phyloP scores from a whole-genome alignment of 2,797 vertebrate species.

The Myotis myotis region DNA sequence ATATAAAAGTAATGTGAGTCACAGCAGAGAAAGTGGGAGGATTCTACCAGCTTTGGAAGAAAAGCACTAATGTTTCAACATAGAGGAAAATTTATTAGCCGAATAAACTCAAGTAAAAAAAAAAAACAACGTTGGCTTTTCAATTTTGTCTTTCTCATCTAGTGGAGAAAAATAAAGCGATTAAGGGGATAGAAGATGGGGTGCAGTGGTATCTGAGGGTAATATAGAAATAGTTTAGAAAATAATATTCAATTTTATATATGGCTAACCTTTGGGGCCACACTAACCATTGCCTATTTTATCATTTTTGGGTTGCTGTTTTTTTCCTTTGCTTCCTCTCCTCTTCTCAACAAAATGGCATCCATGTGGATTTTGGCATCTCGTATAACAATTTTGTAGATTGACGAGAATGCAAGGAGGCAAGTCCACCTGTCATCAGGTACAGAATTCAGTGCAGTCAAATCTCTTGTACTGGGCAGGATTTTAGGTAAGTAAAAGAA shows the following conservation, averaged over 20 bases:
- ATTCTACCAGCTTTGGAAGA: constrained; percentile 13
- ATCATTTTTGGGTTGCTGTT: neutral
- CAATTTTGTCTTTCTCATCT: neutral
- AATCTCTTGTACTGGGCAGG: constrained; percentile 90
- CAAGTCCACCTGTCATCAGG: constrained; percentile 91
- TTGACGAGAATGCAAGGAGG: constrained; percentile 88
- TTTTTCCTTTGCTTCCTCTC: neutral
- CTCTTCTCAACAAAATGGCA: neutral
- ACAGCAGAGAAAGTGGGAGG: constrained; percentile 1
- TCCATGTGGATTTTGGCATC: constrained; percentile 25
- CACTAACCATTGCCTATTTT: constrained; percentile 29
- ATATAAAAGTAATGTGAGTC: neutral
- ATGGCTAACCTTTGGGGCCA: neutral
- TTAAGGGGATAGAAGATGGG: neutral
- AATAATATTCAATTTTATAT: constrained; percentile 34
- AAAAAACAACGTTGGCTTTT: neutral
- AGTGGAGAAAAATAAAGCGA: neutral
- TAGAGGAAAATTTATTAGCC: constrained; percentile 48
- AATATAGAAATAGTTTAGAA: neutral
- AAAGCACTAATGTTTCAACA: neutral
- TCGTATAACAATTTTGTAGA: constrained; percentile 81
- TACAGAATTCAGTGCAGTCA: constrained; percentile 90
- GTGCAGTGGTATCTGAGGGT: neutral
- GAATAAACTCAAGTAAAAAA: constrained; percentile 41
- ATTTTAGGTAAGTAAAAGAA: constrained; percentile 87